Evolutionary conservation across 2,113 vertebrate species (phyloP), one percentile per base, ranked within the genome.

Genomic region (Pelmatolapia mariae): DNA sequence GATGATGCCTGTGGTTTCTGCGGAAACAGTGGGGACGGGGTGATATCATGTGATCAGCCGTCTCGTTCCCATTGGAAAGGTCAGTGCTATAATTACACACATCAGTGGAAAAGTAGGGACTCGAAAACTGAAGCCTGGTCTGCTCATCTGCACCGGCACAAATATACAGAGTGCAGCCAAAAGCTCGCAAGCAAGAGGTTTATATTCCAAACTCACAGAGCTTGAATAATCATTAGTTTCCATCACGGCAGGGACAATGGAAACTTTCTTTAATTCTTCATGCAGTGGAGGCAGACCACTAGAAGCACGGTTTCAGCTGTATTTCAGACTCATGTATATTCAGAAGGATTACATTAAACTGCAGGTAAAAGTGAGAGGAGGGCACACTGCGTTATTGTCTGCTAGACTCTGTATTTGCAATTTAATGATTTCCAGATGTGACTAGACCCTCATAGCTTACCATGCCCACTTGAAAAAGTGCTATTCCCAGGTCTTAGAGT

Each of bases 41-140:
- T 76, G 87, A 33, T 36, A 78, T 94, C 94, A 95, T 86, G 91
- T 94, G 94, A 95, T 78, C 87, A 38, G 83, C 73, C 18, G 50
- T 81, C 89, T 87, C 50, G 54, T 85, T 93, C 83, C 91, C 81
- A 89, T 88, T 95, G 92, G 90, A 95, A 95, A 93, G 92, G 93
- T 92, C 93, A 94, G 36, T 10, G 81, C 95, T 96, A 95, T 94
- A 95, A 96, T 96, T 96, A 96, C 88, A 93, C 93, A 93, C 94
- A 90, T 93, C 93, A 92, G 94, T 83, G 91, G 94, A 94, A 96
- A 95, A 95, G 87, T 84, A 13, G 54, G 86, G 89, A 92, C 80
- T 87, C 57, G 53, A 82, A 85, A 82, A 78, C 40, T 47, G 79
- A 79, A 82, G 91, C 56, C 89, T 90, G 93, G 85, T 91, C 83